phyloP scores from a whole-genome alignment of 1,140 invertebrate genomes.

The Hormaphis cornu region DNA sequence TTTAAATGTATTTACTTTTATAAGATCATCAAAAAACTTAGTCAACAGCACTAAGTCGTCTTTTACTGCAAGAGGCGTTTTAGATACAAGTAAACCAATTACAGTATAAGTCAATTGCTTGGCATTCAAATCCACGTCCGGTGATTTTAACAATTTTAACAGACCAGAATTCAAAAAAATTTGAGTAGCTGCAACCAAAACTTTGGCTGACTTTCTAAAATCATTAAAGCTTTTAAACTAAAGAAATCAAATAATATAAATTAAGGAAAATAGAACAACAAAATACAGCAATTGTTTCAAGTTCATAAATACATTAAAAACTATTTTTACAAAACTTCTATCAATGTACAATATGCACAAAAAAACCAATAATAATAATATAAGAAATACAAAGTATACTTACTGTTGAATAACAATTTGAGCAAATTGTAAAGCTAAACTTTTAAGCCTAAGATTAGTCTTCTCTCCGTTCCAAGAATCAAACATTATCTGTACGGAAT shows the following conservation, averaged over 20 bases:
- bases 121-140: slow-evolving; percentile 35
- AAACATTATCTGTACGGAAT: slow-evolving; percentile 57
- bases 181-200: slow-evolving; percentile 38
- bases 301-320: too few relatives aligned
- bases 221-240: too few relatives aligned
- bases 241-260: slow-evolving; percentile 38
- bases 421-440: slow-evolving; percentile 69
- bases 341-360: too few relatives aligned
- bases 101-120: slow-evolving; percentile 65
- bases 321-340: too few relatives aligned
- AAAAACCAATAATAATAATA: slow-evolving; percentile 7
- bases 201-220: slow-evolving; percentile 51
- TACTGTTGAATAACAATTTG: slow-evolving; percentile 58
- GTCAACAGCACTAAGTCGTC: slow-evolving; percentile 56
- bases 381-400: slow-evolving; percentile 23
- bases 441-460: slow-evolving; percentile 71
- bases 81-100: slow-evolving; percentile 59
- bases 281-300: not conserved
- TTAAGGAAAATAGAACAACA: not conserved
- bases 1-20: slow-evolving; percentile 42
- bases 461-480: slow-evolving; percentile 75
- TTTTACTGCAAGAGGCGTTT: slow-evolving; percentile 58
- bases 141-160: slow-evolving; percentile 56
- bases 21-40: slow-evolving; percentile 56
- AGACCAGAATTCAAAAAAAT: slow-evolving; percentile 57